Evolutionary conservation across 2,113 vertebrate species (phyloP), one percentile per base, ranked within the genome.

Genomic region (Ploceus nigricollis): DNA sequence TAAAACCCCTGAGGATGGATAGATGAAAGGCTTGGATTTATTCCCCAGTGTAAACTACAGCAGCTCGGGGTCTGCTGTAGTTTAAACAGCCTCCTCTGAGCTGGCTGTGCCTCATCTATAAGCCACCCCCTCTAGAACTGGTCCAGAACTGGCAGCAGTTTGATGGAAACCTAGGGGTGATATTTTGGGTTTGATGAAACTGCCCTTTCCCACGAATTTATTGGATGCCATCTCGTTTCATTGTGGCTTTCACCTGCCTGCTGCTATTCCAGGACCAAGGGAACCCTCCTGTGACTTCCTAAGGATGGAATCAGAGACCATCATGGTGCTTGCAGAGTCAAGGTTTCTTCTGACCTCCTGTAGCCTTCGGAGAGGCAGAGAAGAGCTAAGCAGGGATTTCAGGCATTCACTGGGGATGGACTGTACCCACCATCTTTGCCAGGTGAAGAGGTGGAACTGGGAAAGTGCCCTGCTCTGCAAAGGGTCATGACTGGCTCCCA

Each of bases 1-100:
- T 90, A 82, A 93, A 16, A 50, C 47, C 66, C 65, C 42, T 16
- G 21, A 39, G 63, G 58, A 63, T 10, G 18, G 75, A 10, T 45
- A 94, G 85, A 90, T 88, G 57, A 95, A 95, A 87, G 71, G 73
- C 61, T 81, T 84, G 47, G 35, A 58, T 75, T 77, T 61, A 87
- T 87, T 82, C 85, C 39, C n/a, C 51, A 45, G 69, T 66, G 78
- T 54, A 94, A 91, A 87, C 65, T 63, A 66, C 56, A 82, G 72
- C 73, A 66, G 35, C 30, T 85, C 7, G 6, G 73, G 54, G 56
- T 31, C 50, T 71, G 12, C 69, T 84, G 39, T 28, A 58, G 27
- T 81, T 89, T 75, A 54, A 94, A 82, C 33, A 93, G 42, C 30
- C 15, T 92, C 30, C n/a, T 86, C 63, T 37, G 48, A n/a, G 44